Conservation (phyloP, 2,888 invertebrate genomes). For the Cataglyphis albicans region DNA sequence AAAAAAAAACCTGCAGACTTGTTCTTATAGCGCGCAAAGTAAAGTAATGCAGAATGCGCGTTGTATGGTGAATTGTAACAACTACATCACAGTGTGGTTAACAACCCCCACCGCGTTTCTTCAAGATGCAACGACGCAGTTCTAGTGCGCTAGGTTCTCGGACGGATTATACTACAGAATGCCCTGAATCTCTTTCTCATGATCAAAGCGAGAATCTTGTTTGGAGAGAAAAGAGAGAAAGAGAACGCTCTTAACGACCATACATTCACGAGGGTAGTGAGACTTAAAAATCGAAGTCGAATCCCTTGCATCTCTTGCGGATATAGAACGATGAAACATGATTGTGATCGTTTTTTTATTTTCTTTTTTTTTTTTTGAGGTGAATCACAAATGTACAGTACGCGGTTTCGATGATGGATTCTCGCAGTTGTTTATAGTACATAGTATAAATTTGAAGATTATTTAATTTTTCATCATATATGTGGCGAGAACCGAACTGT, state of each 20-base stretch:
- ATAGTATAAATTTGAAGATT: not conserved
- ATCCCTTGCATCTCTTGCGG: not conserved
- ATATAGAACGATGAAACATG: conserved; percentile 12
- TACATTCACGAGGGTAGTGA: not conserved
- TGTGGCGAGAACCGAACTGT: not conserved
- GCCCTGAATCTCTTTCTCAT: not conserved
- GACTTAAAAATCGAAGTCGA: not conserved
- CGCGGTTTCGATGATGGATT: conserved; percentile 64
- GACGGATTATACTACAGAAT: not conserved
- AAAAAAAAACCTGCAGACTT: not conserved
- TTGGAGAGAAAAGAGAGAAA: not conserved
- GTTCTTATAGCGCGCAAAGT: not conserved
- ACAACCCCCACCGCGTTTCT: not conserved
- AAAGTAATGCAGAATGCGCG: not conserved
- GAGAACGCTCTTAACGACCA: not conserved
- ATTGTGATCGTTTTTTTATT: conserved; percentile 11
- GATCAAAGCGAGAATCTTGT: not conserved
- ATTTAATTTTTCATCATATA: conserved; percentile 2
- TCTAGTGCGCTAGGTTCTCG: conserved; percentile 8
- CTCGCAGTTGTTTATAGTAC: conserved; percentile 35
- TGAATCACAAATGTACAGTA: conserved; percentile 66
- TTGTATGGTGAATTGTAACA: not conserved
- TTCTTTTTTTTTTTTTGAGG: conserved; percentile 13
- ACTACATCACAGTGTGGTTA: not conserved
- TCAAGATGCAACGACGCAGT: not conserved